phyloP scores from a whole-genome alignment of 2,113 vertebrate genomes.

The Verasper variegatus region DNA sequence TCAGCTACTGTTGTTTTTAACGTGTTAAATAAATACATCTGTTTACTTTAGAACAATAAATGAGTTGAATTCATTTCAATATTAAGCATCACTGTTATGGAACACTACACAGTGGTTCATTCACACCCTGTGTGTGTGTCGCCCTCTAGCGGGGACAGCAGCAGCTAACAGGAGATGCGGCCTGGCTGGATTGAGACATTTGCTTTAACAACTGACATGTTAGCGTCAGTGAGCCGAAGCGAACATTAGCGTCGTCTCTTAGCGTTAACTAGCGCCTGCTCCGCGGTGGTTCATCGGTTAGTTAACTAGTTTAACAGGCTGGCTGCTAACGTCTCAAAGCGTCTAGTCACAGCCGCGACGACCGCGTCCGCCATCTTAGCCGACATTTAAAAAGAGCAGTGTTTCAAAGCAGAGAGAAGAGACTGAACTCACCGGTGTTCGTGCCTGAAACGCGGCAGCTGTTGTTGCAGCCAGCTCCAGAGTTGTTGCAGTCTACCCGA shows the following conservation, averaged over 20 bases:
- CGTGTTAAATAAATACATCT: too few relatives aligned
- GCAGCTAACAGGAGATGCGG: constrained; percentile 10
- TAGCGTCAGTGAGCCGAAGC: too few relatives aligned
- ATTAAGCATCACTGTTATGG: too few relatives aligned
- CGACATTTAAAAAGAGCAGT: background rate
- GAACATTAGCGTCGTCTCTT: background rate
- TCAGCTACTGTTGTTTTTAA: too few relatives aligned
- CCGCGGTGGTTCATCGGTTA: background rate
- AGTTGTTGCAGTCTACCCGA: constrained; percentile 44
- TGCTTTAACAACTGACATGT: background rate
- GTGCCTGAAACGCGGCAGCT: constrained; percentile 4
- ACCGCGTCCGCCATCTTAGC: background rate
- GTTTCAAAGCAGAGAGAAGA: background rate
- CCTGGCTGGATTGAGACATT: constrained; percentile 28
- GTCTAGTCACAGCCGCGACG: background rate
- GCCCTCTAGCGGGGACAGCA: too few relatives aligned
- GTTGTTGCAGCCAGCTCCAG: constrained; percentile 33
- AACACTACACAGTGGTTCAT: too few relatives aligned
- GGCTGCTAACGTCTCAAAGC: background rate
- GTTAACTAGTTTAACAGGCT: background rate
- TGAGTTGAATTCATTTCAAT: too few relatives aligned
- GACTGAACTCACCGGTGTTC: constrained; percentile 26
- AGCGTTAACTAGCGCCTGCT: background rate
- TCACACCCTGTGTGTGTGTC: too few relatives aligned
- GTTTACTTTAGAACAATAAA: too few relatives aligned